Evolutionary conservation across 2,113 vertebrate genomes (phyloP).

Genomic region (Raja brachyura): DNA sequence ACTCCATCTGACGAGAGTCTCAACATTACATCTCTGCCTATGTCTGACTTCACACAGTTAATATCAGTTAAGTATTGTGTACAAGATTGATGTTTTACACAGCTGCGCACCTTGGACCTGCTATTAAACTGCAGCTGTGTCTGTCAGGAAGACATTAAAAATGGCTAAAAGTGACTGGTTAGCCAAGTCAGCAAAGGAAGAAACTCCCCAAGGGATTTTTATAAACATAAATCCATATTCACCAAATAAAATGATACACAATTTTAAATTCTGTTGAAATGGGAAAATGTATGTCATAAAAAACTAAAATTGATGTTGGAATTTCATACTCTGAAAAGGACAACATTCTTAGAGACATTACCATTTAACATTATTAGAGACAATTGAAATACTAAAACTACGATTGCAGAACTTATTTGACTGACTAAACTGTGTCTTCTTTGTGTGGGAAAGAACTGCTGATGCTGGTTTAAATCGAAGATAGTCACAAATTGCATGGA

Average conservation of each 20-base stretch:
- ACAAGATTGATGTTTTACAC: constrained; percentile 12
- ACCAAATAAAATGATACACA: neutral
- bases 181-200: neutral
- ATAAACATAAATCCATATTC: neutral
- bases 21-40: too few species aligned
- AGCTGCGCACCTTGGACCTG: neutral
- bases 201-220: neutral
- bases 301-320: neutral
- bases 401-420: neutral
- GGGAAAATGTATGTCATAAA: neutral
- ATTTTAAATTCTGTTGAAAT: neutral
- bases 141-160: neutral
- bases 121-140: neutral
- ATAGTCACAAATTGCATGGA: too few species aligned
- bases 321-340: neutral
- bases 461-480: too few species aligned
- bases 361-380: neutral
- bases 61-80: neutral
- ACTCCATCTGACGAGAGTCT: too few species aligned
- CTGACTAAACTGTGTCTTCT: neutral
- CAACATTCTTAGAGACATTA: neutral
- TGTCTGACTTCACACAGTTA: neutral
- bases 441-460: too few species aligned
- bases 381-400: neutral
- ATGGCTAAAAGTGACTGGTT: neutral